Evolutionary conservation across 2,888 invertebrate genomes (phyloP).

Genomic region (Hedychridium roseum): DNA sequence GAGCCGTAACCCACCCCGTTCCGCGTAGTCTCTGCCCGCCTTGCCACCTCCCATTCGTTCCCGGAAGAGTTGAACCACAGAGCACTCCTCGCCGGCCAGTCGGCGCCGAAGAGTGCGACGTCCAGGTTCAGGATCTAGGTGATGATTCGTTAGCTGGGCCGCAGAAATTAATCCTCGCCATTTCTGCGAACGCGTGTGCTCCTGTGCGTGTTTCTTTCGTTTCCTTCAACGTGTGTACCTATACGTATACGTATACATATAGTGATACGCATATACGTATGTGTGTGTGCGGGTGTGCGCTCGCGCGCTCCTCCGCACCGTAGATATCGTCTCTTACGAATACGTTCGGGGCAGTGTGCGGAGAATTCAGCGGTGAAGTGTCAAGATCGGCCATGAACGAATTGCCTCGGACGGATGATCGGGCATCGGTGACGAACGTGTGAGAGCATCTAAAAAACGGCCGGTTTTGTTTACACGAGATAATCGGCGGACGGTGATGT

Average conservation of each 20-base stretch:
- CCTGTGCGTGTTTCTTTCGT: constrained; percentile 2
- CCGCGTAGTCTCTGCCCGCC: constrained; percentile 17
- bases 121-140: constrained; percentile 33
- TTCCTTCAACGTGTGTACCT: not conserved
- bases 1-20: constrained; percentile 21
- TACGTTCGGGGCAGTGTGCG: too few species aligned
- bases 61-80: constrained; percentile 48
- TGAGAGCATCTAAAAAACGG: too few species aligned
- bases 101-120: constrained; percentile 50
- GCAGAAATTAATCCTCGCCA: too few species aligned
- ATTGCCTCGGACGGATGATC: too few species aligned
- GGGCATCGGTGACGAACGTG: too few species aligned
- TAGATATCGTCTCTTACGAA: not conserved
- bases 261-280: not conserved
- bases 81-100: constrained; percentile 52
- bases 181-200: constrained; percentile 25
- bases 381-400: too few species aligned
- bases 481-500: not conserved
- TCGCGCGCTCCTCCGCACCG: not conserved
- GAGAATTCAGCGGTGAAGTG: too few species aligned
- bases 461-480: not conserved
- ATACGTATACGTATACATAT: not conserved
- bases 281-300: not conserved
- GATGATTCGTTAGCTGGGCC: too few species aligned
- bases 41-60: constrained; percentile 21